These are phyloP conservation scores for Drosophila mojavensis DNA, from an alignment of 1,140 invertebrate genomes.

Conservation along the genomic window DNA sequence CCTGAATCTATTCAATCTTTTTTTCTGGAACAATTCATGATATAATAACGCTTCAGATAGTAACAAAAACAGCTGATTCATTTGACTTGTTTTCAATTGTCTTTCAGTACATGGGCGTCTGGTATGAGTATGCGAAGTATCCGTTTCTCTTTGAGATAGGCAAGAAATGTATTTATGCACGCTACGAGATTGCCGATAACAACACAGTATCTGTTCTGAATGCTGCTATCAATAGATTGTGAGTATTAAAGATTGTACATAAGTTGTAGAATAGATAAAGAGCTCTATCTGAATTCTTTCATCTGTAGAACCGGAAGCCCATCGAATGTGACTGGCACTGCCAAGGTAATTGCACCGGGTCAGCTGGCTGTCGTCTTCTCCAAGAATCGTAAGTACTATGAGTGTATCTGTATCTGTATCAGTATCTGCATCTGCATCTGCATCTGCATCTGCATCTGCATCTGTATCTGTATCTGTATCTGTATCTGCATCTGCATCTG, in stretches of 20 bases:
- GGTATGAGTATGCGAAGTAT: constrained; percentile 92
- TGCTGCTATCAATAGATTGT: constrained; percentile 84
- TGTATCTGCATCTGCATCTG: background rate
- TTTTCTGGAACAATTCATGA: background rate
- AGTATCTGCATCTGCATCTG: background rate
- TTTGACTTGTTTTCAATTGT: background rate
- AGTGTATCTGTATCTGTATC: background rate
- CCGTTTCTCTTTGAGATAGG: constrained; percentile 90
- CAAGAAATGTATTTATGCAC: constrained; percentile 90
- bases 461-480: background rate
- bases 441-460: background rate
- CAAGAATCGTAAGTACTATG: constrained; percentile 46
- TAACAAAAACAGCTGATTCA: background rate
- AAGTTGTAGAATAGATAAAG: too few species aligned
- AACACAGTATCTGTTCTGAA: constrained; percentile 86
- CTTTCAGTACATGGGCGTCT: constrained; percentile 88
- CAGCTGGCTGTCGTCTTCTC: constrained; percentile 66
- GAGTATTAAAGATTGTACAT: constrained; percentile 70
- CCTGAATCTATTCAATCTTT: background rate
- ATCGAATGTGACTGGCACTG: constrained; percentile 83
- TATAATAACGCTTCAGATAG: background rate
- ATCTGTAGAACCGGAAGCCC: constrained; percentile 51
- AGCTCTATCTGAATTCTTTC: background rate
- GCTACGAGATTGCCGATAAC: constrained; percentile 86
- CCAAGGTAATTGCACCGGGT: constrained; percentile 84